phyloP scores from a whole-genome alignment of 2,113 vertebrate genomes.

The Microtus oregoni region DNA sequence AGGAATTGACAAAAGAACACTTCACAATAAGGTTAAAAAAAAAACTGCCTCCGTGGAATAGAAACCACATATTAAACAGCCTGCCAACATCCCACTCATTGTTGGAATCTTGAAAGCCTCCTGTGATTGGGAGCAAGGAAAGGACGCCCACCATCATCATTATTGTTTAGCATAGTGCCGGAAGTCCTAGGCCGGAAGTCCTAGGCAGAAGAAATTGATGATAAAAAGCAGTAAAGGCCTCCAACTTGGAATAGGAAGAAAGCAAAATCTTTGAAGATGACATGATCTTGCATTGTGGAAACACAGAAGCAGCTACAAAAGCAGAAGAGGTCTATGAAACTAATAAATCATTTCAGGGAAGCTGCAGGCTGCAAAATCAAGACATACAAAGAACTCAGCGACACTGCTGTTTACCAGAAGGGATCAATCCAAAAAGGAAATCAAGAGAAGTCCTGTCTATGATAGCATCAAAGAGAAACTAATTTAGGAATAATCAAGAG shows the following conservation, averaged over 20 bases:
- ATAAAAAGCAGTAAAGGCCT: neutral
- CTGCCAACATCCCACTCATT: neutral
- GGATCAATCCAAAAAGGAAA: neutral
- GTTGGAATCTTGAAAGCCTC: neutral
- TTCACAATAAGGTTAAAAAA: neutral
- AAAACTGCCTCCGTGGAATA: neutral
- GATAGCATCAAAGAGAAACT: neutral
- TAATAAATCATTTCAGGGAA: conserved; percentile 8
- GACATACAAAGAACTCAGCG: neutral
- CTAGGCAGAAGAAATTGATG: neutral
- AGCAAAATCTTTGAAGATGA: neutral
- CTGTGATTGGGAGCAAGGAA: neutral
- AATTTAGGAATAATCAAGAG: neutral
- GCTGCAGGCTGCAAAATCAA: neutral
- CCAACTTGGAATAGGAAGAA: neutral
- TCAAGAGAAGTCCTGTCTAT: neutral
- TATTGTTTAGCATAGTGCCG: neutral
- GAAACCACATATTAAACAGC: neutral
- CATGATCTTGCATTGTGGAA: neutral
- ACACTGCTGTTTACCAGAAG: neutral
- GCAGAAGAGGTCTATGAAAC: neutral
- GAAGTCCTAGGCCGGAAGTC: neutral
- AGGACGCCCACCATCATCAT: neutral
- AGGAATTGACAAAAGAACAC: neutral
- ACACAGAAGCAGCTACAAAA: neutral